A percentile compares a stretch with the other conserved stretches of the same genome.
phyloP scores from a whole-genome alignment of 2,888 invertebrate genomes.

The Asteroscopus sphinx region DNA sequence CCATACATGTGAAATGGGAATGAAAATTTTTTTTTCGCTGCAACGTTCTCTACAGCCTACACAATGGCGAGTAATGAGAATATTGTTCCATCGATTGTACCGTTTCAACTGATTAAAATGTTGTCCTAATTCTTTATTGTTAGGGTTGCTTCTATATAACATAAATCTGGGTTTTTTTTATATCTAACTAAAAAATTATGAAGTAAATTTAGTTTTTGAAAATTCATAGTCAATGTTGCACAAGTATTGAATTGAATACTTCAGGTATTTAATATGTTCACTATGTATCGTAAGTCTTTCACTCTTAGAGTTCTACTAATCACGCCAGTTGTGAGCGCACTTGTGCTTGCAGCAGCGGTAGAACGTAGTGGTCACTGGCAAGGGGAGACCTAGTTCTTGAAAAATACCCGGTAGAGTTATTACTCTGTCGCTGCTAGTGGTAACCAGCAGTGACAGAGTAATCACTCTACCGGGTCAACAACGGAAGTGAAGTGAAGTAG shows the following conservation, averaged over 20 bases:
- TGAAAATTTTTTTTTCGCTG: too few species aligned
- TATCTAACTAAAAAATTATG: conserved; percentile 67
- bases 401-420: too few species aligned
- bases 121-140: conserved; percentile 8
- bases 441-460: too few species aligned
- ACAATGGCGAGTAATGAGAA: conserved; percentile 19
- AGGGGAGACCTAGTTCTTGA: too few species aligned
- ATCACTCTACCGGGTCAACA: too few species aligned
- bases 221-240: conserved; percentile 68
- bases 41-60: too few species aligned
- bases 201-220: conserved; percentile 64
- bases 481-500: too few species aligned
- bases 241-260: conserved; percentile 20
- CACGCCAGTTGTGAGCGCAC: conserved; percentile 98
- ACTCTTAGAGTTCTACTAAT: conserved; percentile 84
- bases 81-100: conserved; percentile 30
- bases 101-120: conserved; percentile 22
- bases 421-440: too few species aligned
- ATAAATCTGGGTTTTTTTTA: too few species aligned
- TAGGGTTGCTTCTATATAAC: conserved; percentile 21
- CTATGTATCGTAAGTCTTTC: conserved; percentile 15
- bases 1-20: too few species aligned
- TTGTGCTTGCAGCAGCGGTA: conserved; percentile 97
- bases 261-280: conserved; percentile 7
- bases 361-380: too few species aligned